Conservation (phyloP, 2,797 vertebrate genomes). For the Myoxocephalus aenaeus region DNA sequence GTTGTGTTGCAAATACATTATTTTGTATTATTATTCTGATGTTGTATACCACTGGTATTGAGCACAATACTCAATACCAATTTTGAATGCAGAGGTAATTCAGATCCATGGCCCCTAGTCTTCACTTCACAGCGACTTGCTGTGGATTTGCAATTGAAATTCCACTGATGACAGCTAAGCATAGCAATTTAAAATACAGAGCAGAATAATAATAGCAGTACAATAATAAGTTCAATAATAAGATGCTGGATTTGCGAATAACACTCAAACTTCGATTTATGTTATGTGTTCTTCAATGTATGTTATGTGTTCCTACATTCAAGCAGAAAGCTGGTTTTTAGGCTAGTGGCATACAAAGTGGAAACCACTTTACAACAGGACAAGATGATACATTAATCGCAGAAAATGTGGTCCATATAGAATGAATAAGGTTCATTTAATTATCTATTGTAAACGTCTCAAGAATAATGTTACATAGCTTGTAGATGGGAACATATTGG, state of each 20-base stretch:
- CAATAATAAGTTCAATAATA: background rate
- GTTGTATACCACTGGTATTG: too few species aligned
- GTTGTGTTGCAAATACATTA: background rate
- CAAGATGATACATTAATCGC: constrained; percentile 6
- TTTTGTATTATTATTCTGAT: too few species aligned
- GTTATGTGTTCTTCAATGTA: background rate
- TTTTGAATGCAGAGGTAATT: too few species aligned
- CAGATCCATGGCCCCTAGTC: background rate
- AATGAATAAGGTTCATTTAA: background rate
- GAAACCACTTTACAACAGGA: background rate
- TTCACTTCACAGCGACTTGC: constrained; percentile 1
- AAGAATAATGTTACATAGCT: background rate
- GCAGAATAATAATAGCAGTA: constrained; percentile 3
- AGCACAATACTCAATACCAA: too few species aligned
- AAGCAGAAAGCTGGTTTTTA: background rate
- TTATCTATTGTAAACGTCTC: background rate
- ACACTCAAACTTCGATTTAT: background rate
- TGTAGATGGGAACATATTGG: background rate
- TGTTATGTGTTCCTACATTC: background rate
- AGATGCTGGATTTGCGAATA: constrained; percentile 3
- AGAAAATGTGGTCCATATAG: background rate
- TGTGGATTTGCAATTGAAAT: constrained; percentile 16
- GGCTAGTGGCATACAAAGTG: background rate
- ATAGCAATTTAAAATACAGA: constrained; percentile 13
- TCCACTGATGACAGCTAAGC: background rate